A percentile compares a stretch with the other conserved stretches of the same genome.
Conservation (phyloP, 2,113 vertebrate genomes). For the Agapornis roseicollis region DNA sequence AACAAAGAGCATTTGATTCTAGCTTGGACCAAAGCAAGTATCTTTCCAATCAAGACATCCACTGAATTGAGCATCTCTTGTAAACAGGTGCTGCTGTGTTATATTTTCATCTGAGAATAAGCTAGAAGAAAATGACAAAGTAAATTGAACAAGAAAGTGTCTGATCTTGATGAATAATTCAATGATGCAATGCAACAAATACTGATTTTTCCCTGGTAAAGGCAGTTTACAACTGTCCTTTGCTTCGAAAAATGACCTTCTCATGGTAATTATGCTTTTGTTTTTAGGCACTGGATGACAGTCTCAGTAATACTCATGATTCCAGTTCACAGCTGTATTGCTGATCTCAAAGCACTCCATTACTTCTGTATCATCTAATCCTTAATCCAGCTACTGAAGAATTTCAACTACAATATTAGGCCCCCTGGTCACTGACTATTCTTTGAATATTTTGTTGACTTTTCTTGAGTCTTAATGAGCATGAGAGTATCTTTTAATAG, state of each 20-base stretch:
- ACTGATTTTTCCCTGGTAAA: conserved; percentile 47
- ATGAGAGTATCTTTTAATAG: neutral
- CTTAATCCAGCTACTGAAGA: neutral
- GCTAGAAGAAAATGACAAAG: conserved; percentile 69
- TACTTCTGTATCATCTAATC: neutral
- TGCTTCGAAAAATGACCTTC: conserved; percentile 66
- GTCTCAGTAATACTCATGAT: neutral
- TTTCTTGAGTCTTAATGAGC: neutral
- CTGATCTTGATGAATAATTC: conserved; percentile 73
- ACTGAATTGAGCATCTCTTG: conserved; percentile 56
- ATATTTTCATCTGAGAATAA: conserved; percentile 70
- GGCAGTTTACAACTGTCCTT: conserved; percentile 64
- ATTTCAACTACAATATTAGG: neutral
- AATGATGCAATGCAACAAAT: conserved; percentile 64
- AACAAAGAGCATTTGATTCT: conserved; percentile 47
- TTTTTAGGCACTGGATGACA: conserved; percentile 52
- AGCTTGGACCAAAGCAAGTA: conserved; percentile 34
- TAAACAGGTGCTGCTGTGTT: conserved; percentile 67
- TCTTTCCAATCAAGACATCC: conserved; percentile 54
- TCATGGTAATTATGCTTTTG: conserved; percentile 30
- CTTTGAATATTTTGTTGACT: neutral
- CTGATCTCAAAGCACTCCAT: neutral
- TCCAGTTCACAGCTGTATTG: neutral
- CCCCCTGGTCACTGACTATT: neutral
- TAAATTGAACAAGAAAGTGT: conserved; percentile 71